Percentiles rank a stretch among this genome's conserved stretches.
Evolutionary conservation across 2,797 vertebrate genomes (phyloP).

Genomic region (Sebastes vulpes): DNA sequence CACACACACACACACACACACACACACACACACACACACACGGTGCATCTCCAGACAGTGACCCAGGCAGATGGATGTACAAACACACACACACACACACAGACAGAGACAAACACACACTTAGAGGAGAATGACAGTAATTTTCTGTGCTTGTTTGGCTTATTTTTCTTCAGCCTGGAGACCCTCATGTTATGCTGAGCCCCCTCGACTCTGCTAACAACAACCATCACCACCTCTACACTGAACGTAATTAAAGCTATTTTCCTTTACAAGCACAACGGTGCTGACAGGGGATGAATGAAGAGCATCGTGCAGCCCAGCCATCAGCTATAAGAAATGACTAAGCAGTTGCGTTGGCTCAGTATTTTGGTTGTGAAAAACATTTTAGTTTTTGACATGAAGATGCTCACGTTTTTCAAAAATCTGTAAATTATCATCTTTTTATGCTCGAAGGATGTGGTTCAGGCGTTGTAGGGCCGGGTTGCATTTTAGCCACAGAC

Average conservation of each 20-base stretch:
- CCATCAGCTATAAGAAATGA: slow-evolving; percentile 19
- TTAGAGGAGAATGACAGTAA: slow-evolving; percentile 51
- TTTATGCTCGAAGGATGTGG: background rate
- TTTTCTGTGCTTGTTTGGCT: slow-evolving; percentile 52
- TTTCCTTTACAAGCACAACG: slow-evolving; percentile 48
- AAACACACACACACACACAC: background rate
- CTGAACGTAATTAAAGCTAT: slow-evolving; percentile 63
- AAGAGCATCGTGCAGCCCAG: slow-evolving; percentile 16
- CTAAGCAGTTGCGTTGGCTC: background rate
- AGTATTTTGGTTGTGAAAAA: background rate
- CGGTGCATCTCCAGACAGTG: slow-evolving; percentile 4
- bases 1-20: background rate
- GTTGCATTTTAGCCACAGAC: background rate
- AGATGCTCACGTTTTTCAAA: background rate
- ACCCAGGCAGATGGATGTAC: background rate
- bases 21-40: background rate
- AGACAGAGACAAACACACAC: background rate
- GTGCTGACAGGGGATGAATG: slow-evolving; percentile 38
- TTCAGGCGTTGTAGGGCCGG: background rate
- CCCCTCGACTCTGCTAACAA: slow-evolving; percentile 24
- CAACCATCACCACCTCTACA: slow-evolving; percentile 14
- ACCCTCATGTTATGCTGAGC: slow-evolving; percentile 41
- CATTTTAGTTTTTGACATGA: background rate
- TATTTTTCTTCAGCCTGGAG: slow-evolving; percentile 44
- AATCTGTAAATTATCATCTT: background rate